Percentiles rank a stretch among this genome's conserved stretches.
Conservation (phyloP, 64 coral and sea anemone species). For the Stylophora pistillata region DNA sequence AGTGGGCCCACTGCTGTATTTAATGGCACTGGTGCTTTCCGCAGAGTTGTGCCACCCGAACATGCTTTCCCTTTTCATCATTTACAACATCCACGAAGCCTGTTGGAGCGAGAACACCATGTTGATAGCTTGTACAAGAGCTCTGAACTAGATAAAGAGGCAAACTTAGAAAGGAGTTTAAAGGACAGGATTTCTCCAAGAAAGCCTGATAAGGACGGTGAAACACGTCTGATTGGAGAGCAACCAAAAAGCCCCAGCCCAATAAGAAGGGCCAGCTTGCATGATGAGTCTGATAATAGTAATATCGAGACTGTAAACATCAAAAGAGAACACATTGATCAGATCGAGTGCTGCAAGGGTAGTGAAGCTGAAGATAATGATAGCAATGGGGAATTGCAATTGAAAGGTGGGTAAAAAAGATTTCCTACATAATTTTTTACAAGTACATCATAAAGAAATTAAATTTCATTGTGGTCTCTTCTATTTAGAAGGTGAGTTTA, state of each 20-base stretch:
- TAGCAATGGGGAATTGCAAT: neutral
- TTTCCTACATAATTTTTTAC: neutral
- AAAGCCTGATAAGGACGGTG: constrained; percentile 54
- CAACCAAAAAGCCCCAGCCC: constrained; percentile 66
- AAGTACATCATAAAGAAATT: neutral
- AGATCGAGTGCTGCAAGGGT: constrained; percentile 53
- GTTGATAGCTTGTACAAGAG: constrained; percentile 74
- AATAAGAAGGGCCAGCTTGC: constrained; percentile 35
- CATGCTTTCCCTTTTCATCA: constrained; percentile 87
- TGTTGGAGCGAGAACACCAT: constrained; percentile 74
- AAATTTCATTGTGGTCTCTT: neutral
- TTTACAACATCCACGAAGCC: constrained; percentile 77
- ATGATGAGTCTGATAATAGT: constrained; percentile 30
- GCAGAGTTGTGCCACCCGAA: constrained; percentile 82
- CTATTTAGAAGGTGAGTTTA: neutral
- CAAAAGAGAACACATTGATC: constrained; percentile 73
- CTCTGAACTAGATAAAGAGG: constrained; percentile 57
- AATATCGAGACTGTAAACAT: constrained; percentile 54
- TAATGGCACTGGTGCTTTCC: constrained; percentile 88
- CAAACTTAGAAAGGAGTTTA: constrained; percentile 37
- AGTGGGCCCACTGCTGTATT: constrained; percentile 75
- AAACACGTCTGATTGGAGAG: constrained; percentile 33
- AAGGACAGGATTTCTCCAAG: constrained; percentile 74
- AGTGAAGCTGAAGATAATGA: constrained; percentile 28
- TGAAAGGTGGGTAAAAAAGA: constrained; percentile 11